Base-by-base conservation (phyloP, 2,888 invertebrate genomes). In the Silvanus unidentatus region DNA sequence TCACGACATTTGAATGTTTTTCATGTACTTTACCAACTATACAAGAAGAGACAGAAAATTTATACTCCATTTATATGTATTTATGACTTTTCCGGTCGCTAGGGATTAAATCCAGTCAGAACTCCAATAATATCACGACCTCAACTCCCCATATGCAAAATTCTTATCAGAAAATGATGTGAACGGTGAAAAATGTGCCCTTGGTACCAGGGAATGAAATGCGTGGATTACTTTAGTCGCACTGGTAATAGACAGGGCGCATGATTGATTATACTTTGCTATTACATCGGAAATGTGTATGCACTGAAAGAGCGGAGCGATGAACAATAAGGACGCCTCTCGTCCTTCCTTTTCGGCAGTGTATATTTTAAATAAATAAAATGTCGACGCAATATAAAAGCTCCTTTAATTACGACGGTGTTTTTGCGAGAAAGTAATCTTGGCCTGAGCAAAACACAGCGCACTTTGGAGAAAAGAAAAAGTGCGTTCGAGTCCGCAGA, bases 111-210 rank as follows among this genome's bases (percentile, higher is more conserved):
- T 58, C 54, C 53, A 49, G 54, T 48, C 52, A 49, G 53, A 54
- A 54, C 49, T 54, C 53, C 54, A 55, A 53, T 57, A 58, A 59
- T 59, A 57, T 57, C 57, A 52, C 53, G 49, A 42, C 44, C 54
- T 49, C 16, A 16, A 45, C 48, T 44, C 53, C 50, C 53, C 54
- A 49, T 50, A 58, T 57, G 59, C 57, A 54, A 57, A 62, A 58
- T 58, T 53, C 59, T 60, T 62, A 64, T 64, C 64, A 61, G 61
- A 62, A 62, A 62, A 60, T 58, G 63, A 62, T 61, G 59, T 52
- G 55, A 54, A 53, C 58, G 58, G 54, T 64, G 63, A 64, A 65
- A 65, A 64, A 64, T 63, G 57, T 54, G 51, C 57, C 55, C 51
- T 53, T 54, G 54, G 49, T 45, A 50, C 45, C 47, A n/a, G 37